Evolutionary conservation across 2,113 vertebrate species (phyloP).

Genomic region (Cercopithecus mona): DNA sequence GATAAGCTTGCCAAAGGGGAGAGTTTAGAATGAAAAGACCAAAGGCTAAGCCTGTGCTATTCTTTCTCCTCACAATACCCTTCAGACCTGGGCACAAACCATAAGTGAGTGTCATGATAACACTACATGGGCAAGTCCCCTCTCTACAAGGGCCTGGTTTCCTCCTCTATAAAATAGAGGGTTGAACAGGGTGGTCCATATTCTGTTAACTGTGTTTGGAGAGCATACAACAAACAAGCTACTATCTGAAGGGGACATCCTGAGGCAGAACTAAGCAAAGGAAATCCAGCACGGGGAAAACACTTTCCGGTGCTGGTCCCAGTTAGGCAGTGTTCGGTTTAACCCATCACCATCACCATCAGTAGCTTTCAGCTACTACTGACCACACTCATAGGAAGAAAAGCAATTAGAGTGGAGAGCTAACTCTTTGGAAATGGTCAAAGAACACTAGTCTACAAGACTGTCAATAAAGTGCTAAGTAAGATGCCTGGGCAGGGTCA

Average conservation of each 20-base stretch:
- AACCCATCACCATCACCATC: not conserved
- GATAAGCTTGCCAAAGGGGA: not conserved
- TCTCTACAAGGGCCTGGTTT: not conserved
- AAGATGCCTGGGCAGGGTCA: not conserved
- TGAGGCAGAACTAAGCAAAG: not conserved
- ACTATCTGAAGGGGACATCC: not conserved
- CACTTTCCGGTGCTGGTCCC: not conserved
- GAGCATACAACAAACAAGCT: not conserved
- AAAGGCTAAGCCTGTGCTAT: not conserved
- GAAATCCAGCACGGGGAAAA: not conserved
- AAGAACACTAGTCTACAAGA: not conserved
- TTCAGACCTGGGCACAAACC: not conserved
- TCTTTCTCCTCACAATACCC: not conserved
- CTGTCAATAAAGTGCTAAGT: not conserved
- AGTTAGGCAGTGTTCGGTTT: not conserved
- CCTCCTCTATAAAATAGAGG: not conserved
- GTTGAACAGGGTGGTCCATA: not conserved
- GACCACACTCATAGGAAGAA: not conserved
- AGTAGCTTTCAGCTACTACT: not conserved
- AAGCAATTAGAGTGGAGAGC: not conserved
- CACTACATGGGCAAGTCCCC: not conserved
- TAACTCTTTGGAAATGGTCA: not conserved
- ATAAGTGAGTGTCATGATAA: not conserved
- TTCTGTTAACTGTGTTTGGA: constrained; percentile 1
- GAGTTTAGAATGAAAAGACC: not conserved